Percentiles rank a stretch among this genome's conserved stretches.
These are phyloP conservation scores for Garrulus glandarius DNA, from an alignment of 2,797 vertebrate species.

Conservation along the genomic window DNA sequence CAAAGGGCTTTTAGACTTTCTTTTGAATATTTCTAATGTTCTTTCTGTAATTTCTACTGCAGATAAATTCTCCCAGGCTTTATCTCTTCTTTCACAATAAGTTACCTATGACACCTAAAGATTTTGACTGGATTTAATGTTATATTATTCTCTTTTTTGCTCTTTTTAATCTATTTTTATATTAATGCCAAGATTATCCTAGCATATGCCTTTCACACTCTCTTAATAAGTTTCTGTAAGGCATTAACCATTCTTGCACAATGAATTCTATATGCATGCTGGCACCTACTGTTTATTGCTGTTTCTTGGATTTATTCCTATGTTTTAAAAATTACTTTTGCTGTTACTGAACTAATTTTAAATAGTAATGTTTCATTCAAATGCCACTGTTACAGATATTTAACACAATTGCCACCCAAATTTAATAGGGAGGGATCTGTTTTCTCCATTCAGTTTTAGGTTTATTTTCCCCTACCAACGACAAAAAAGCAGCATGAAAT, in stretches of 20 bases:
- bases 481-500: background rate
- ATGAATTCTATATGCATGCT: background rate
- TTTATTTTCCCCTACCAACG: background rate
- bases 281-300: constrained; percentile 3
- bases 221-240: background rate
- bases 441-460: background rate
- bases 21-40: constrained; percentile 42
- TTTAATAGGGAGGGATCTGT: background rate
- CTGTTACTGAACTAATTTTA: background rate
- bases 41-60: constrained; percentile 44
- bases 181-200: constrained; percentile 24
- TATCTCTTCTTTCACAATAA: constrained; percentile 48
- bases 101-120: constrained; percentile 38
- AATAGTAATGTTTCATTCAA: constrained; percentile 1
- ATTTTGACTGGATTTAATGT: constrained; percentile 26
- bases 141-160: background rate
- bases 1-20: constrained; percentile 39
- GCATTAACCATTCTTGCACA: background rate
- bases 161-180: constrained; percentile 36
- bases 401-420: background rate
- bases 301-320: background rate
- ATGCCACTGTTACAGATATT: background rate
- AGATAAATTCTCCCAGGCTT: constrained; percentile 48
- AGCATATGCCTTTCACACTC: background rate
- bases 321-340: background rate